Evolutionary conservation across 2,113 vertebrate genomes (phyloP), one percentile per base, ranked within the genome.

Genomic region (Corythoichthys haematopterus): DNA sequence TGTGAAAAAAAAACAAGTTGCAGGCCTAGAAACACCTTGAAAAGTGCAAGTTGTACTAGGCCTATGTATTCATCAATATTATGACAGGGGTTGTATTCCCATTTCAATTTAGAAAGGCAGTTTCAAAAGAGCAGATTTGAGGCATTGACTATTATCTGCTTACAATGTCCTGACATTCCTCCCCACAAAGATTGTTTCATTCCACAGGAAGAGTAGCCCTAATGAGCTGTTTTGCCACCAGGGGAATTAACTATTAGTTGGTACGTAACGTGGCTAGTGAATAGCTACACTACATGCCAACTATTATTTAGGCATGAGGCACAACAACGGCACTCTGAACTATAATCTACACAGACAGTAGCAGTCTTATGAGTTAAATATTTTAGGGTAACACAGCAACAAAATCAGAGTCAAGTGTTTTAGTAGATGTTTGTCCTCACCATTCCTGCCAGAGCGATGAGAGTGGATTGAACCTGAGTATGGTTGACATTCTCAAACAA

Each of bases 401-500:
- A n/a, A 28, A 28, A 56, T 12, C 33, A 35, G 0, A 36, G 47
- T 64, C 15, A 47, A n/a, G 57, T 69, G 59, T 64, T 20, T 40
- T 65, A 15, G 36, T 59, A 43, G 47, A 5, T 2, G 0, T 11
- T 6, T n/a, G 53, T 8, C 9, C 94, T 93, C 81, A 97, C 96
- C 94, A 95, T 90, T 83, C 95, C 95, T 71, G 95, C 95, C 68
- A 98, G 89, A 15, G 95, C 82, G 60, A 98, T 92, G 68, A 98
- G 93, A 0, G 95, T 94, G 65, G 90, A 89, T 86, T 98, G 96
- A 58, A 98, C 96, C 83, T 98, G 95, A 5, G 96, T 98, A 84
- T 96, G 87, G 91, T 96, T 98, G 80, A 89, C 90, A 47, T 95
- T 97, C 89, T 98, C 95, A 65, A 97, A 98, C 72, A 98, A 91